A percentile compares a stretch with the other conserved stretches of the same genome.
Conservation (phyloP, 64 coral and sea anemone genomes). For the Montipora foliosa region DNA sequence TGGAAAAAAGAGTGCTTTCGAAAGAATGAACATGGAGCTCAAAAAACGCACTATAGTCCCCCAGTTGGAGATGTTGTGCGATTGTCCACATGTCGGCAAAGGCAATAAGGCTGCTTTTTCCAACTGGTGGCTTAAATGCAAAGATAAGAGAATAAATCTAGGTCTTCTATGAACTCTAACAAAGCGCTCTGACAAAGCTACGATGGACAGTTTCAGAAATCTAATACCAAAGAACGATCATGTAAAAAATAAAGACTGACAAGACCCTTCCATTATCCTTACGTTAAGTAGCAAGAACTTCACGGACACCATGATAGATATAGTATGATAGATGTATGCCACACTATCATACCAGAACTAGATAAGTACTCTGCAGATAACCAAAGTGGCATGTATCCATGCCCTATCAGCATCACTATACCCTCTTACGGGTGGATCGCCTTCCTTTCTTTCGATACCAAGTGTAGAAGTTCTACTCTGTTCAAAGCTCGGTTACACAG, state of each 20-base stretch:
- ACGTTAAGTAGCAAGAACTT: constrained; percentile 30
- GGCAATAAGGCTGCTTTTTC: constrained; percentile 78
- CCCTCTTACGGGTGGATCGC: constrained; percentile 61
- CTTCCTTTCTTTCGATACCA: constrained; percentile 49
- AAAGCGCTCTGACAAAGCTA: constrained; percentile 61
- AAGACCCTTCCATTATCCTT: constrained; percentile 62
- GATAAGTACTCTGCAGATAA: constrained; percentile 64
- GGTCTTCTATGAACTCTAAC: constrained; percentile 43
- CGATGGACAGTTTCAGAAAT: constrained; percentile 58
- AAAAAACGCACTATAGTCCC: constrained; percentile 52
- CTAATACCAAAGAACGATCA: constrained; percentile 64
- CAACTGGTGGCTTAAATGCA: constrained; percentile 76
- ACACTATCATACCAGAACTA: constrained; percentile 71
- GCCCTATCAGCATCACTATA: constrained; percentile 40
- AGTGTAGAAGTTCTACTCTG: neutral
- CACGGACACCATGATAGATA: constrained; percentile 12
- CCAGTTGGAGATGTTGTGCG: constrained; percentile 29
- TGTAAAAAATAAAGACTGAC: constrained; percentile 74
- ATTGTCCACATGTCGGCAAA: constrained; percentile 80
- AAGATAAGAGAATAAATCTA: constrained; percentile 42
- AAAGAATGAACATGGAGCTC: constrained; percentile 13
- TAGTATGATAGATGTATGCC: neutral
- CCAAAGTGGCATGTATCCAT: constrained; percentile 58
- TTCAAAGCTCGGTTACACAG: constrained; percentile 67
- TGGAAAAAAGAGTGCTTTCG: constrained; percentile 45